Evolutionary conservation across 2,888 invertebrate species (phyloP).

Genomic region (Coleophora flavipennella): DNA sequence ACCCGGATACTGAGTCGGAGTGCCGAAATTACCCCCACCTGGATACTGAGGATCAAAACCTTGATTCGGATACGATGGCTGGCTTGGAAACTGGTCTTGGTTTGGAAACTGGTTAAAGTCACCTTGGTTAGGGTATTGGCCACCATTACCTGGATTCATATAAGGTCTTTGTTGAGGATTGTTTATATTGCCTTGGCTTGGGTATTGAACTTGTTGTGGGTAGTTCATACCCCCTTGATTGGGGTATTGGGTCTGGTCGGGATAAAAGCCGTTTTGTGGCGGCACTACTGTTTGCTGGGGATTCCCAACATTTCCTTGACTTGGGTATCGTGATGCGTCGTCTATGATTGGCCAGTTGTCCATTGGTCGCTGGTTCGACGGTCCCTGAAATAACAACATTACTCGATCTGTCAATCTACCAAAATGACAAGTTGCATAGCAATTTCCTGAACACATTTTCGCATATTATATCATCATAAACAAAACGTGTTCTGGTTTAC

Average conservation of each 20-base stretch:
- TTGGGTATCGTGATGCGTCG: slow-evolving; percentile 10
- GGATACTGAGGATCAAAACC: slow-evolving; percentile 1
- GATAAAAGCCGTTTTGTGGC: too few relatives aligned
- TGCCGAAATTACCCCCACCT: slow-evolving; percentile 8
- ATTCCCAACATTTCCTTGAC: slow-evolving; percentile 11
- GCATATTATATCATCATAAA: too few relatives aligned
- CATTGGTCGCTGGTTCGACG: background rate
- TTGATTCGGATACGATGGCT: slow-evolving; percentile 1
- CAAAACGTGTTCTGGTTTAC: too few relatives aligned
- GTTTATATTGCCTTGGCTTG: slow-evolving; percentile 12
- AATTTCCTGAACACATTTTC: background rate
- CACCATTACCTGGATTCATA: background rate
- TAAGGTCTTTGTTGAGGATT: slow-evolving; percentile 6
- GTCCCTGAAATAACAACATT: slow-evolving; percentile 11
- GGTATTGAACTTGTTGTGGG: slow-evolving; percentile 3
- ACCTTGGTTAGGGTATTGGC: slow-evolving; percentile 2
- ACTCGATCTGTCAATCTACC: too few relatives aligned
- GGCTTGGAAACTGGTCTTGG: slow-evolving; percentile 8
- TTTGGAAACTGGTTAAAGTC: slow-evolving; percentile 4
- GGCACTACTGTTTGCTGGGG: background rate
- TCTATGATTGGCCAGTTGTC: slow-evolving; percentile 9
- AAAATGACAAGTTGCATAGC: too few relatives aligned
- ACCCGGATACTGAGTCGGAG: slow-evolving; percentile 1
- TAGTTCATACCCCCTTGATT: background rate
- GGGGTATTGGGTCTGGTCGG: too few relatives aligned